Base-by-base conservation (phyloP, 2,797 vertebrate species). In the Liasis olivaceus region DNA sequence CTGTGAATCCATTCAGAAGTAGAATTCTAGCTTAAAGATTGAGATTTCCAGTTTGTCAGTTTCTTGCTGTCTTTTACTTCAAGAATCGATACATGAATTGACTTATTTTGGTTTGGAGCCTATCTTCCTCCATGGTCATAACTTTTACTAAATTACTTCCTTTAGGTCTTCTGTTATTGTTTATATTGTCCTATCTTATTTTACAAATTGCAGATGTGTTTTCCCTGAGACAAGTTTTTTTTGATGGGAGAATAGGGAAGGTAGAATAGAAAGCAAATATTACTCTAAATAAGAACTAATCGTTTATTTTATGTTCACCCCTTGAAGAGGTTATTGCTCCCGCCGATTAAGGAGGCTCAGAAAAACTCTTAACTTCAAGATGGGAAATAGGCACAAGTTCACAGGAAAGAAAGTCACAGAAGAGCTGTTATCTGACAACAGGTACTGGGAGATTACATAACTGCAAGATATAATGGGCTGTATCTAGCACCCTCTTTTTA, bases 341-440 rank as follows among this genome's bases (percentile, higher is more conserved):
- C 98, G 99, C 36, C 98, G 99, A 87, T 96, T 99, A 64, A 98
- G 99, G 47, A 98, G 99, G 36, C 98, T 99, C 91, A 98, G 99
- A 81, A 99, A 99, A 96, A 99, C 99, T 9, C 98, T 99, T 88
- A 99, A 98, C 95, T 99, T 99, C 97, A 99, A 98, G 97, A 99
- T 99, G 99, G 99, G 99, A 81, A 99, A 99, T 97, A 97, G 99
- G 88, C 99, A 99, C 97, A 99, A 99, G 94, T 99, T 99, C 96
- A 98, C 98, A 5, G 99, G 99, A 84, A 99, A 99, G 96, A 99
- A 99, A 97, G 97, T 99, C n/a, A 99, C 99, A 0, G 98, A 98
- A 28, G 99, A 99, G 92, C 98, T 99, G 94, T 97, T 99, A 15
- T 98, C 98, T 66, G 99, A 99, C 97, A 99, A 97, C 97, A 98